Evolutionary conservation across 2,888 invertebrate species (phyloP).

Genomic region (Clanis bilineata): DNA sequence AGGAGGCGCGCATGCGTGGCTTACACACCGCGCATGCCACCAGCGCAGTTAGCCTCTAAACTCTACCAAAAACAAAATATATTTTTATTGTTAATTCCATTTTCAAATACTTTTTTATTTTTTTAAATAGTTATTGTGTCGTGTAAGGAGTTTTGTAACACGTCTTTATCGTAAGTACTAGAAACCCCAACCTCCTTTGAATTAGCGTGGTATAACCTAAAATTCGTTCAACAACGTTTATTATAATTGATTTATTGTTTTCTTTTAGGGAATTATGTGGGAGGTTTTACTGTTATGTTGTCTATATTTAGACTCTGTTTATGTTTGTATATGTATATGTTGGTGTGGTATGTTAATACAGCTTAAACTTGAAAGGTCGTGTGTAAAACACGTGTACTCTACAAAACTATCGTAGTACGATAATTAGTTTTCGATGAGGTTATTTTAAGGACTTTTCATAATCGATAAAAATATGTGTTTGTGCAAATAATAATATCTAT

Average conservation of each 20-base stretch:
- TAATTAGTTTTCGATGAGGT: neutral
- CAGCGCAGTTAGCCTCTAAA: slow-evolving; percentile 41
- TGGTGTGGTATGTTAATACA: neutral
- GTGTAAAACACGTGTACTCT: neutral
- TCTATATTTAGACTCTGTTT: neutral
- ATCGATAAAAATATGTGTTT: neutral
- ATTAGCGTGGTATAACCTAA: slow-evolving; percentile 30
- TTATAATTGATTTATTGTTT: slow-evolving; percentile 29
- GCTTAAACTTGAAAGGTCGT: neutral
- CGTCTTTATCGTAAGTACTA: slow-evolving; percentile 22
- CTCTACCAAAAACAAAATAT: slow-evolving; percentile 55
- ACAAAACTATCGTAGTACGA: neutral
- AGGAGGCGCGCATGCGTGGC: slow-evolving; percentile 17
- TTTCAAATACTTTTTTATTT: slow-evolving; percentile 11
- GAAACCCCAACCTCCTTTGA: slow-evolving; percentile 16
- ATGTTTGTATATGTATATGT: neutral
- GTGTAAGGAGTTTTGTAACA: neutral
- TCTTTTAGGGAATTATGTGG: slow-evolving; percentile 5
- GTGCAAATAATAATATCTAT: too few species aligned
- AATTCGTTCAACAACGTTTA: slow-evolving; percentile 20
- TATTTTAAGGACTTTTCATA: neutral
- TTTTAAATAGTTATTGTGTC: neutral
- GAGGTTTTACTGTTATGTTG: neutral
- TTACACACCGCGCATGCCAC: slow-evolving; percentile 61
- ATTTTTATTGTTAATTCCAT: slow-evolving; percentile 32